A percentile compares a stretch with the other conserved stretches of the same genome.
Conservation (phyloP, 1,140 invertebrate species). For the Luehdorfia chinensis region DNA sequence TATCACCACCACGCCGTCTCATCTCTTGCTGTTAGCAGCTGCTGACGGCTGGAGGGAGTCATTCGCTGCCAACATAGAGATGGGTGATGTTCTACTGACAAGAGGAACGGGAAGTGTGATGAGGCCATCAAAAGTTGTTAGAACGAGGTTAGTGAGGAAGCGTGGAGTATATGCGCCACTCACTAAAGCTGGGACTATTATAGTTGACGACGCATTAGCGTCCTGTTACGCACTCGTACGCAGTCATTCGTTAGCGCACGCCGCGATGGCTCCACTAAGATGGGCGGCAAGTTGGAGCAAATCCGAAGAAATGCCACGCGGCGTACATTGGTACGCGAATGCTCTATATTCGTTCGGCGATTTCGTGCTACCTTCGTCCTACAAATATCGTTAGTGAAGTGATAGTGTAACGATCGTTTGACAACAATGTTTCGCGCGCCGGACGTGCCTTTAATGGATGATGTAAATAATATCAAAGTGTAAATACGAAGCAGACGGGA, state of each 20-base stretch:
- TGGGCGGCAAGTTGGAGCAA: slow-evolving; percentile 49
- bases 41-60: slow-evolving; percentile 66
- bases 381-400: slow-evolving; percentile 57
- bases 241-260: slow-evolving; percentile 91
- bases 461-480: slow-evolving; percentile 35
- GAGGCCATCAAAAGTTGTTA: slow-evolving; percentile 80
- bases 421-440: slow-evolving; percentile 38
- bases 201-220: slow-evolving; percentile 93
- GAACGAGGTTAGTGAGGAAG: slow-evolving; percentile 77
- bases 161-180: slow-evolving; percentile 93
- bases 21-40: slow-evolving; percentile 83
- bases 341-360: slow-evolving; percentile 85
- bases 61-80: slow-evolving; percentile 53
- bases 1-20: slow-evolving; percentile 90
- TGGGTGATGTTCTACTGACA: slow-evolving; percentile 74
- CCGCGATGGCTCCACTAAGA: slow-evolving; percentile 88
- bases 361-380: slow-evolving; percentile 81
- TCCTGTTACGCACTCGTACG: slow-evolving; percentile 96
- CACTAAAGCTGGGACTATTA: slow-evolving; percentile 90
- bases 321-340: slow-evolving; percentile 93
- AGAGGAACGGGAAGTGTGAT: slow-evolving; percentile 69
- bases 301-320: slow-evolving; percentile 52
- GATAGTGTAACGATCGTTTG: slow-evolving; percentile 17
- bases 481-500: slow-evolving; percentile 22
- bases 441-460: slow-evolving; percentile 51